A percentile compares a stretch with the other conserved stretches of the same genome.
Evolutionary conservation across 2,113 vertebrate genomes (phyloP).

Genomic region (Hemibagrus wyckioides): DNA sequence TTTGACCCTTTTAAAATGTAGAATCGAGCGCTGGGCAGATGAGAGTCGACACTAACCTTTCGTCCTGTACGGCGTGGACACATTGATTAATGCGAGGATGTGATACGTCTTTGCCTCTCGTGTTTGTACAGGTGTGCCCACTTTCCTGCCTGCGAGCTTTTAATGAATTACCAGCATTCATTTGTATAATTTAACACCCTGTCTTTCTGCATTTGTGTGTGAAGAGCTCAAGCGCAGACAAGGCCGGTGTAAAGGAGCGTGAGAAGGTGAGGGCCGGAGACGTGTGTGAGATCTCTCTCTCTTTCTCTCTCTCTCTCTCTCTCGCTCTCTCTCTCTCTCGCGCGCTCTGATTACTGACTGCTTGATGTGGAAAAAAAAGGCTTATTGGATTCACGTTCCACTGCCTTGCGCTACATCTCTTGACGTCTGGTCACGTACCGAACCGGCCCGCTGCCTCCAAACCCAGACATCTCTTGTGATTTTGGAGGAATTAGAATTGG

Average conservation of each 20-base stretch:
- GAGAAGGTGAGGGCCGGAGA: background rate
- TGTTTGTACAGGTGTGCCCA: constrained; percentile 19
- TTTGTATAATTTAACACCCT: constrained; percentile 42
- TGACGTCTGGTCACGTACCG: constrained; percentile 58
- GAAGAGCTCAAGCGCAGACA: background rate
- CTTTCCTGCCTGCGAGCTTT: constrained; percentile 5
- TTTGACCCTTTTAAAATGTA: constrained; percentile 26
- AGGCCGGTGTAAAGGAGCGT: constrained; percentile 14
- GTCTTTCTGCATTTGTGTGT: constrained; percentile 26
- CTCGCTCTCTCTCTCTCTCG: background rate
- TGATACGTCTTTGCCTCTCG: background rate
- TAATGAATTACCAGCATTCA: constrained; percentile 27
- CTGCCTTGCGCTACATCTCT: constrained; percentile 49
- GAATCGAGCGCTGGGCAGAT: background rate
- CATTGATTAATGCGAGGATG: background rate
- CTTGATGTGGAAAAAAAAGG: constrained; percentile 47
- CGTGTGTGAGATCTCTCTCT: background rate
- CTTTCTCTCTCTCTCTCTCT: background rate
- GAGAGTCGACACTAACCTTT: constrained; percentile 40
- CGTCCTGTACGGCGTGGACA: constrained; percentile 10
- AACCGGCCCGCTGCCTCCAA: constrained; percentile 34
- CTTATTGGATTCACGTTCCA: constrained; percentile 55
- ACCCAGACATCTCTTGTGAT: constrained; percentile 56
- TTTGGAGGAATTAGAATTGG: constrained; percentile 58
- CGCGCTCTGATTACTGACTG: constrained; percentile 45